These are phyloP conservation scores for Chydorus sphaericus DNA, from an alignment of 2,888 invertebrate species.

Conservation along the genomic window DNA sequence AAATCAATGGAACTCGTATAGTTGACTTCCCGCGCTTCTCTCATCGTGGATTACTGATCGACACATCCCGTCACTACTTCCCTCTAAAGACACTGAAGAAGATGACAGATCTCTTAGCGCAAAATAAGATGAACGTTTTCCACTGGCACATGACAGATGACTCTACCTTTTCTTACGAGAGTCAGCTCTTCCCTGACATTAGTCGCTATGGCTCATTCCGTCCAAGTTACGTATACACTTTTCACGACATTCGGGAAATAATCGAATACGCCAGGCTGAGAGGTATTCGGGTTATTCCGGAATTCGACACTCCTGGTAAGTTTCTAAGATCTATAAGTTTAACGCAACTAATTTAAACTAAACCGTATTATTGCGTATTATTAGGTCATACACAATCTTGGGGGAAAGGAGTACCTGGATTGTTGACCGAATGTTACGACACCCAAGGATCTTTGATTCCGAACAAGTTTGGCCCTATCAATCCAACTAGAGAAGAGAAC, in stretches of 20 bases:
- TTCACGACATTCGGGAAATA: conserved; percentile 44
- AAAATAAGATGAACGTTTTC: conserved; percentile 82
- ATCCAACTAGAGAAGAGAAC: conserved; percentile 49
- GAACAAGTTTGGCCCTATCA: conserved; percentile 54
- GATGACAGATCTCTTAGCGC: conserved; percentile 67
- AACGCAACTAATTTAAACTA: not conserved
- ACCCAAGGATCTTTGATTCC: conserved; percentile 27
- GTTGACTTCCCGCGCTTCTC: conserved; percentile 60
- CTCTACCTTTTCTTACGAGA: conserved; percentile 79
- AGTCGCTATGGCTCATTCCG: conserved; percentile 47
- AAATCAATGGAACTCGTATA: conserved; percentile 50
- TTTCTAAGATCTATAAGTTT: not conserved
- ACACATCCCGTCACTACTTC: conserved; percentile 77
- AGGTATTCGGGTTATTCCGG: conserved; percentile 75
- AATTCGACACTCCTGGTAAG: conserved; percentile 78
- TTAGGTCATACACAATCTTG: conserved; percentile 71
- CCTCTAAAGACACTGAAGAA: conserved; percentile 46
- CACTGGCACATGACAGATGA: conserved; percentile 95
- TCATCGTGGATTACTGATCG: conserved; percentile 70
- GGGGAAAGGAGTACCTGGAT: conserved; percentile 56
- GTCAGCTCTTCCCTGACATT: conserved; percentile 57
- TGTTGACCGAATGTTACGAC: conserved; percentile 58
- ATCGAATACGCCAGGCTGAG: conserved; percentile 60
- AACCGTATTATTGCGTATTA: conserved; percentile 13
- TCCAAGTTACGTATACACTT: conserved; percentile 46